Conservation (phyloP, 1,140 invertebrate genomes). For the Aplysia californica region DNA sequence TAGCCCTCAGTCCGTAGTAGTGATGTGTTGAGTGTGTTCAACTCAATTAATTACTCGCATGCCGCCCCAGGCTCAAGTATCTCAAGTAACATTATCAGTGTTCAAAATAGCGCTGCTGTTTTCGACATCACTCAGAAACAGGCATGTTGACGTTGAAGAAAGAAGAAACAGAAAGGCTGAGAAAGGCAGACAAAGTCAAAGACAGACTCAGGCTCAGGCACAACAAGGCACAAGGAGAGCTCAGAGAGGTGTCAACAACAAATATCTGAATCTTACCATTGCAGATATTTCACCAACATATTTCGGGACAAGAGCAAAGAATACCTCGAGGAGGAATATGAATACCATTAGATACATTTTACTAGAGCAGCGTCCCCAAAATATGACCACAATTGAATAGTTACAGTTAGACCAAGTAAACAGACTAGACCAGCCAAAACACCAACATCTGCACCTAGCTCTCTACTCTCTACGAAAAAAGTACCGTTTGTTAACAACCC, state of each 20-base stretch:
- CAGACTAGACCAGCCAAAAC: no score
- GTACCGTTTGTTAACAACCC: no score
- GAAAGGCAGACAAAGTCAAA: neutral
- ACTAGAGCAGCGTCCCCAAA: no score
- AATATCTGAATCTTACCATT: slow-evolving; percentile 32
- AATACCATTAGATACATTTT: neutral
- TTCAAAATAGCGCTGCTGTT: neutral
- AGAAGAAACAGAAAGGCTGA: neutral
- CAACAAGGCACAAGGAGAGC: neutral
- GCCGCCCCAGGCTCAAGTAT: no score
- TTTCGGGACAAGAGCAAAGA: slow-evolving; percentile 42
- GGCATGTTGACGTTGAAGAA: neutral
- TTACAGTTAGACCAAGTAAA: no score
- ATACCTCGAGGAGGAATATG: slow-evolving; percentile 37
- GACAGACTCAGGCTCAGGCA: neutral
- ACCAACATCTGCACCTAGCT: no score
- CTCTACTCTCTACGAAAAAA: no score
- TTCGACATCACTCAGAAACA: neutral
- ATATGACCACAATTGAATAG: no score
- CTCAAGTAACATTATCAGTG: no score
- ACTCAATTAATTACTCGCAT: no score
- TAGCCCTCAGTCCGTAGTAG: no score
- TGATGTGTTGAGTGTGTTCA: no score
- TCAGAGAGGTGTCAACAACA: neutral
- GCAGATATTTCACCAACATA: slow-evolving; percentile 39